Evolutionary conservation across 1,140 invertebrate species (phyloP).

Genomic region (Zaprionus ghesquierei): DNA sequence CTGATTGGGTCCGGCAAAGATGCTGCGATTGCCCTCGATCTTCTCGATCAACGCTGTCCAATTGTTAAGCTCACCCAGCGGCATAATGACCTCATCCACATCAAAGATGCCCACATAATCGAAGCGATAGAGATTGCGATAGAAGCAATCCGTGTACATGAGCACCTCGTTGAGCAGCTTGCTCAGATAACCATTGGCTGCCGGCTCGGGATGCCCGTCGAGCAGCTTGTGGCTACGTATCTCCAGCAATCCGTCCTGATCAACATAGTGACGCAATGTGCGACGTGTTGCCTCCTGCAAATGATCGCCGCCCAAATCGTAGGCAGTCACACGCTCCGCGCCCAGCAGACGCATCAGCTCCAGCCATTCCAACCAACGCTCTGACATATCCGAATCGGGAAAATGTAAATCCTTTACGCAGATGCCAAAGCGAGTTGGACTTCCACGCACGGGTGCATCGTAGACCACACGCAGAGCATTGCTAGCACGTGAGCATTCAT

Average conservation of each 20-base stretch:
- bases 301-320: slow-evolving; percentile 85
- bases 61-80: slow-evolving; percentile 59
- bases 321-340: slow-evolving; percentile 94
- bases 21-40: slow-evolving; percentile 5
- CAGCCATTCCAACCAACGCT: slow-evolving; percentile 95
- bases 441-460: slow-evolving; percentile 70
- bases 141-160: slow-evolving; percentile 97
- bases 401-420: slow-evolving; percentile 96
- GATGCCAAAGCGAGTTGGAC: slow-evolving; percentile 89
- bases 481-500: slow-evolving; percentile 89
- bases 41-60: slow-evolving; percentile 36
- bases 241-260: slow-evolving; percentile 87
- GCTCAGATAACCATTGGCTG: slow-evolving; percentile 90
- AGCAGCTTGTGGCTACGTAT: slow-evolving; percentile 92
- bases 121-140: slow-evolving; percentile 94
- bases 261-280: slow-evolving; percentile 88
- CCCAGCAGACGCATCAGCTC: slow-evolving; percentile 92
- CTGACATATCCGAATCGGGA: slow-evolving; percentile 92
- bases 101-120: slow-evolving; percentile 94
- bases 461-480: slow-evolving; percentile 92
- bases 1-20: background rate
- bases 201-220: slow-evolving; percentile 86
- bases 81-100: slow-evolving; percentile 97
- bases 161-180: slow-evolving; percentile 95
- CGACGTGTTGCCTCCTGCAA: slow-evolving; percentile 14